Base-by-base conservation (phyloP, 2,888 invertebrate genomes). In the Aspidapion aeneum region DNA sequence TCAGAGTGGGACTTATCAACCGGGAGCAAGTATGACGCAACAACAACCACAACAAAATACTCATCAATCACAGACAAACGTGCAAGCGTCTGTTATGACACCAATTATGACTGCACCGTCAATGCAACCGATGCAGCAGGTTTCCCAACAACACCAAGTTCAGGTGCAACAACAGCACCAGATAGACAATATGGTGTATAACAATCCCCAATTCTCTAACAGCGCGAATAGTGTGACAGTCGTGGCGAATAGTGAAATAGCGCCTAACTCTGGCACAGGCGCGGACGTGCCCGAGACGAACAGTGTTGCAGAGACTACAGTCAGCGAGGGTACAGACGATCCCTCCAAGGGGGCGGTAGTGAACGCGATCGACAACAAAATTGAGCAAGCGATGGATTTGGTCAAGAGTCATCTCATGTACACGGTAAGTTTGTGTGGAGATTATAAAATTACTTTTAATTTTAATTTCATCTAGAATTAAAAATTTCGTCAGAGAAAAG, bases 381-480 rank as follows among this genome's bases (percentile, higher is more conserved):
- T 90, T 72, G 90, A 90, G 76, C 90, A 90, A 79, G 90, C 90
- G 54, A 90, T 90, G 90, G 87, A 90, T 79, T 81, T 91, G 75
- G 90, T 90, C 51, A 90, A 90, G 78, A 88, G 88, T 74, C 90
- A 90, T 80, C 80, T 91, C 74, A 90, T 90, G 87, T 90, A 88
- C 74, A 90, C 90, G 2, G 67, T 67, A 67, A 67, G 67, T 67
- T 63, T 19, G n/a, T n/a, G n/a, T n/a, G n/a, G n/a, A n/a, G n/a
- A n/a, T n/a, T n/a, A n/a, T 48, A 48, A n/a, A 9, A 12, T 48
- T 48, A 12, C 9, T 48, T 48, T 48, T 48, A 48, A n/a, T n/a
- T n/a, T n/a, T n/a, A n/a, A n/a, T n/a, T n/a, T n/a, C 12, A 56
- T 21, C 2, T 20, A 2, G 17, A 20, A 1, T 56, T 12, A 21